phyloP scores from a whole-genome alignment of 2,113 vertebrate species.

The Mormyrus lacerda region DNA sequence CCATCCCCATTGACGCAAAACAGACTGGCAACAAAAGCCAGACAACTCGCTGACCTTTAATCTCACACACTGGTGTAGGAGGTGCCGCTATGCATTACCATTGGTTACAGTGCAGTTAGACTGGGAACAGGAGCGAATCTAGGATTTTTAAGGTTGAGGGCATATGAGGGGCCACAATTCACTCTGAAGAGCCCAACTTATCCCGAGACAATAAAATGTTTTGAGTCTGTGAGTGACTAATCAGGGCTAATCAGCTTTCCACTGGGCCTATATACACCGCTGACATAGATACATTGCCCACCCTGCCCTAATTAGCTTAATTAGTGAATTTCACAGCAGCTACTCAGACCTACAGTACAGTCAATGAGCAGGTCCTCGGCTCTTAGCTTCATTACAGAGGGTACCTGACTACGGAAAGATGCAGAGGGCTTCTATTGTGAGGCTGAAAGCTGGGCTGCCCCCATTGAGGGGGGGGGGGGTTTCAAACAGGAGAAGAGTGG shows the following conservation, averaged over 20 bases:
- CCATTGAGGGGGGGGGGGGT: neutral
- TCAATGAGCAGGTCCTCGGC: neutral
- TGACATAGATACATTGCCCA: neutral
- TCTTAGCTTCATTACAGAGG: neutral
- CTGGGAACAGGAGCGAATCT: neutral
- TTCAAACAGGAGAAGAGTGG: neutral
- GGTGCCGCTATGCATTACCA: constrained; percentile 41
- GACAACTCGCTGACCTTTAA: constrained; percentile 48
- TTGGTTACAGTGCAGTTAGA: constrained; percentile 18
- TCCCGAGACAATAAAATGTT: neutral
- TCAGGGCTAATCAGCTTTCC: neutral
- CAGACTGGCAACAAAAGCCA: constrained; percentile 40
- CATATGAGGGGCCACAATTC: neutral
- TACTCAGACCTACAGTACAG: neutral
- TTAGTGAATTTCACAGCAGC: neutral
- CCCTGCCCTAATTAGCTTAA: neutral
- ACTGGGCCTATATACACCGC: neutral
- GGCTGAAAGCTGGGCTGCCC: neutral
- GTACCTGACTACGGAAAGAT: neutral
- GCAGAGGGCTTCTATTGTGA: neutral
- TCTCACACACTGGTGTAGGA: constrained; percentile 30
- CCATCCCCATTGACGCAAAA: constrained; percentile 45
- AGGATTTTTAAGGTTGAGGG: neutral
- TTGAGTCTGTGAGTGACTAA: neutral
- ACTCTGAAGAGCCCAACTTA: neutral